These are phyloP conservation scores for Phthorimaea operculella DNA, from an alignment of 1,140 invertebrate genomes.

Conservation along the genomic window DNA sequence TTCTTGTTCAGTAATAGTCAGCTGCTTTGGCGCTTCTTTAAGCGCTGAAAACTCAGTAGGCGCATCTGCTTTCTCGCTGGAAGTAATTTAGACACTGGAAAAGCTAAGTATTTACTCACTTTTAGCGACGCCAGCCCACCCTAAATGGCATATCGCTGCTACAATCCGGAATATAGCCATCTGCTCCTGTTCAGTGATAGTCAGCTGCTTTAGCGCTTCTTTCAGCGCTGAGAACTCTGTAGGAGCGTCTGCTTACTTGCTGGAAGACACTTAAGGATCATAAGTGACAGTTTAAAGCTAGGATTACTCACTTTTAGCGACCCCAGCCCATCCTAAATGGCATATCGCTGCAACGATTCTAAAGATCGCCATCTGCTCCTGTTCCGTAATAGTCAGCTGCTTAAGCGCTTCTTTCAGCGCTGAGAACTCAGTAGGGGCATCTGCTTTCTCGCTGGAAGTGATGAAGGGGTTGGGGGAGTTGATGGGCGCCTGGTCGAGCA, in stretches of 20 bases:
- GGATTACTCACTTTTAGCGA: constrained; percentile 70
- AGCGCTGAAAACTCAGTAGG: too few relatives aligned
- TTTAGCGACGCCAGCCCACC: constrained; percentile 83
- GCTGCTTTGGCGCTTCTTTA: too few relatives aligned
- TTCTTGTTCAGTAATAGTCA: too few relatives aligned
- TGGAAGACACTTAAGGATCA: constrained; percentile 81
- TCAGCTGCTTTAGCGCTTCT: constrained; percentile 78
- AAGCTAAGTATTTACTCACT: too few relatives aligned
- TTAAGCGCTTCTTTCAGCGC: constrained; percentile 81
- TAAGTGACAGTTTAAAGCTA: too few relatives aligned
- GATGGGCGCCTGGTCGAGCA: constrained; percentile 79
- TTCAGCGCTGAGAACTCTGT: constrained; percentile 82
- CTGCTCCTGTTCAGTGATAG: constrained; percentile 80
- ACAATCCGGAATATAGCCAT: constrained; percentile 87
- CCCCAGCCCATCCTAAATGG: constrained; percentile 89
- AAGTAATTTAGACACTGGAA: too few relatives aligned
- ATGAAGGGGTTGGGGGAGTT: constrained; percentile 84
- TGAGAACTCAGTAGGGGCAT: constrained; percentile 83
- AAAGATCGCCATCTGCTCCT: constrained; percentile 87
- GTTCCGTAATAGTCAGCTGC: constrained; percentile 77
- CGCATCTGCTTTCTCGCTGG: too few relatives aligned
- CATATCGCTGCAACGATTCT: constrained; percentile 86
- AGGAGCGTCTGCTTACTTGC: constrained; percentile 84
- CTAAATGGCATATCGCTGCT: constrained; percentile 92
- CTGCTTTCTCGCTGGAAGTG: constrained; percentile 80